A percentile compares a stretch with the other conserved stretches of the same genome.
phyloP scores from a whole-genome alignment of 2,113 vertebrate genomes.

The Pygoscelis adeliae region DNA sequence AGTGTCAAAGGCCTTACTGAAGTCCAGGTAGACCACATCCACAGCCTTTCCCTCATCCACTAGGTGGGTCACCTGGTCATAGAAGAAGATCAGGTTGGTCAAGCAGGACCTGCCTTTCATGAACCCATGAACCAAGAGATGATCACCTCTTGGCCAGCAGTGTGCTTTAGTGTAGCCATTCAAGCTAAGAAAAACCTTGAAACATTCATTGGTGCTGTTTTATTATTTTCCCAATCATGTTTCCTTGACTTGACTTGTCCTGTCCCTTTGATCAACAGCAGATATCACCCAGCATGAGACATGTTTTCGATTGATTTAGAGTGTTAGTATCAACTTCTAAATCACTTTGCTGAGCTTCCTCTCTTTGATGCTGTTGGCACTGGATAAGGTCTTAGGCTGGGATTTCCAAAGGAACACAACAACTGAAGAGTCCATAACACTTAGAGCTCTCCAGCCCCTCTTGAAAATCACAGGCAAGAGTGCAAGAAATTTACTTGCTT shows the following conservation, averaged over 20 bases:
- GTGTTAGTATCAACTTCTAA: constrained; percentile 24
- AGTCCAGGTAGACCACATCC: no score
- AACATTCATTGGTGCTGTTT: not conserved
- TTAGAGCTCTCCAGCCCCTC: not conserved
- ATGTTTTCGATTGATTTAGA: constrained; percentile 41
- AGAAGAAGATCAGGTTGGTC: no score
- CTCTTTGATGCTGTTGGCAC: not conserved
- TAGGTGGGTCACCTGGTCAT: no score
- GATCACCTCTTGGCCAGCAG: not conserved
- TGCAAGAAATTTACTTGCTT: not conserved
- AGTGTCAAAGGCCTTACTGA: no score
- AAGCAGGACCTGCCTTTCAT: no score
- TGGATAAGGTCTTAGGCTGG: not conserved
- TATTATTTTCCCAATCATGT: constrained; percentile 51
- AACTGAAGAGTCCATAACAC: not conserved
- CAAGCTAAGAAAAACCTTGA: constrained; percentile 10
- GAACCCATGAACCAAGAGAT: not conserved
- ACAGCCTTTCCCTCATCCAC: no score
- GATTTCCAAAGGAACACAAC: not conserved
- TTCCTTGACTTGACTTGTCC: constrained; percentile 41
- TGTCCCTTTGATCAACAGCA: constrained; percentile 48
- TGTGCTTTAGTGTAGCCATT: not conserved
- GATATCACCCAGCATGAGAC: not conserved
- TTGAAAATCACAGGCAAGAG: not conserved
- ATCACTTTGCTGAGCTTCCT: not conserved